Base-by-base conservation (phyloP, 2,797 vertebrate species). In the Pygocentrus nattereri region DNA sequence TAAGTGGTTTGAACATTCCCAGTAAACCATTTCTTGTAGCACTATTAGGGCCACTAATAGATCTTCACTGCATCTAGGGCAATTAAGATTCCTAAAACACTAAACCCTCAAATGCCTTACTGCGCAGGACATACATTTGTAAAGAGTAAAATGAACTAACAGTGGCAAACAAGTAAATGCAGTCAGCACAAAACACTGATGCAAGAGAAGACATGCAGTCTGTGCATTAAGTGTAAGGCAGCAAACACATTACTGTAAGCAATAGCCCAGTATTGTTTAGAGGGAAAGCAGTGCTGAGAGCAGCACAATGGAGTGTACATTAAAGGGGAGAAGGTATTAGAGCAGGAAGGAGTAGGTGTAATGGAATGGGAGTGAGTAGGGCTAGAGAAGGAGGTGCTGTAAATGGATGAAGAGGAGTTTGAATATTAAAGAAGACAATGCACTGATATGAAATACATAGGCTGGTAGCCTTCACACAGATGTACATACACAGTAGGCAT, bases 241-340 rank as follows among this genome's bases (percentile, higher is more conserved):
- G 52, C 61, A 79, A 50, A 80, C 31, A 19, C 82, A 86, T 86
- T 86, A 73, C 68, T 64, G 76, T 64, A 84, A 76, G 58, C 69
- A 5, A n/a, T 50, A 70, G n/a, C 62, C 41, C 69, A 44, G 27
- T 38, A 75, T 12, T 47, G 44, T 71, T 82, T 50, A 61, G 41
- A 21, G 21, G 59, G 59, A 52, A 68, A n/a, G 12, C 21, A 41
- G 1, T 54, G 30, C 59, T 34, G 18, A 67, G 49, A 25, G 47
- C 34, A 50, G 70, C 18, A 27, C 30, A 38, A 23, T 23, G 4
- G 31, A 56, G 49, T 58, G 8, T 34, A 52, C 68, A 72, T 72
- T 79, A 71, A 69, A 49, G 13, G 5, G 54, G 30, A 50, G 76
- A 47, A 78, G 72, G 31, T 38, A 77, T 31, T 16, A 73, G 74